Conservation (phyloP, 2,797 vertebrate genomes). For the Atherinosoma microstoma region DNA sequence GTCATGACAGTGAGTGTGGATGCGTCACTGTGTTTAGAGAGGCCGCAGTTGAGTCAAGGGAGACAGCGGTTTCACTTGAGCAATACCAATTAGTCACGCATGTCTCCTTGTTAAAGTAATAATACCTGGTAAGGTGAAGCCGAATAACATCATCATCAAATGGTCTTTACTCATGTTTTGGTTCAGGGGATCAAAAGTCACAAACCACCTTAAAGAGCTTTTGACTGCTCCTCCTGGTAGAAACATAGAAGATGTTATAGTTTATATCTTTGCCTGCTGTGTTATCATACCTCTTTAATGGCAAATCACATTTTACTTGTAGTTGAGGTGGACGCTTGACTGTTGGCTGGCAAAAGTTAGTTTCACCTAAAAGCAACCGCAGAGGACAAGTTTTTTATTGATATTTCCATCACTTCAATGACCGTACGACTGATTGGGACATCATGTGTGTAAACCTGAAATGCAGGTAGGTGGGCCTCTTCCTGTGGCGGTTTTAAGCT, state of each 20-base stretch:
- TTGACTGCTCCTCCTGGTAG: neutral
- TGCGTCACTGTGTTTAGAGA: slow-evolving; percentile 50
- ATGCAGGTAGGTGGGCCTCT: neutral
- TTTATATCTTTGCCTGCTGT: neutral
- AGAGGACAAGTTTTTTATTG: neutral
- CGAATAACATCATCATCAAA: slow-evolving; percentile 37
- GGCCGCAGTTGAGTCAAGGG: slow-evolving; percentile 56
- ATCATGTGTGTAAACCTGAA: neutral
- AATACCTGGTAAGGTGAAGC: slow-evolving; percentile 35
- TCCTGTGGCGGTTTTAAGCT: neutral
- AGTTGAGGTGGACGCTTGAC: neutral
- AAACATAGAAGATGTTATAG: neutral
- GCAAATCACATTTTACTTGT: neutral
- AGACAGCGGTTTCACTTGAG: slow-evolving; percentile 15
- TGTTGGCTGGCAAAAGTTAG: neutral
- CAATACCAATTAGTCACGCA: slow-evolving; percentile 28
- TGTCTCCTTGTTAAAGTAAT: slow-evolving; percentile 36
- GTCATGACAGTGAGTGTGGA: slow-evolving; percentile 6
- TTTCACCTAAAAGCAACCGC: neutral
- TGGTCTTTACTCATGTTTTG: slow-evolving; percentile 19
- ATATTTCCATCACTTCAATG: neutral
- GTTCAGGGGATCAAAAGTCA: neutral
- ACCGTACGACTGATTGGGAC: neutral
- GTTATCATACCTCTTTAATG: neutral
- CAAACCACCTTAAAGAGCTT: slow-evolving; percentile 17